Percentiles rank a stretch among this genome's conserved stretches.
phyloP scores from a whole-genome alignment of 2,797 vertebrate genomes.

The Oreochromis grahami region DNA sequence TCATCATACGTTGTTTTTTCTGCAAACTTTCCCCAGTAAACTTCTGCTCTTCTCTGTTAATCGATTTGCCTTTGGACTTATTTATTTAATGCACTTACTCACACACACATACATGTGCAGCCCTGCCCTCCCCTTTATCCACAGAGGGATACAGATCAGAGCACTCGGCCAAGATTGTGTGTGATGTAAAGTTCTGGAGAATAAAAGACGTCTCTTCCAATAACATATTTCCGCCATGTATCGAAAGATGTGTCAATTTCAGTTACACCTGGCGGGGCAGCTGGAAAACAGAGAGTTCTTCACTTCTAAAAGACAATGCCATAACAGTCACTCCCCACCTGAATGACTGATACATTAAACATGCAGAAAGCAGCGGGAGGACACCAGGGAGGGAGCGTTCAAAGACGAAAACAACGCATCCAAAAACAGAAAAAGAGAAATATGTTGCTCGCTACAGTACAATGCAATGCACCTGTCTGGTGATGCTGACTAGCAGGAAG shows the following conservation, averaged over 20 bases:
- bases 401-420: conserved; percentile 61
- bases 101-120: conserved; percentile 18
- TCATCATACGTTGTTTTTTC: conserved; percentile 31
- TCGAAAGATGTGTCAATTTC: conserved; percentile 77
- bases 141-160: conserved; percentile 72
- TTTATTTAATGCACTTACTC: conserved; percentile 56
- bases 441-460: conserved; percentile 18
- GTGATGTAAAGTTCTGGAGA: conserved; percentile 78
- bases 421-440: conserved; percentile 53
- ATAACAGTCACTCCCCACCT: conserved; percentile 74
- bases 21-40: conserved; percentile 40
- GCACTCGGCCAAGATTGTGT: conserved; percentile 66
- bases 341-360: conserved; percentile 80
- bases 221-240: conserved; percentile 67
- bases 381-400: conserved; percentile 57
- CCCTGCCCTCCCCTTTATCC: conserved; percentile 52
- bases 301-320: conserved; percentile 67
- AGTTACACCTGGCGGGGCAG: conserved; percentile 66
- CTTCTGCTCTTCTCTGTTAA: conserved; percentile 56
- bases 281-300: conserved; percentile 64
- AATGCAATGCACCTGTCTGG: conserved; percentile 35
- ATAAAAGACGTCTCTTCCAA: conserved; percentile 78
- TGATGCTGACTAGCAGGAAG: conserved; percentile 15
- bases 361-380: conserved; percentile 71
- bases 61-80: conserved; percentile 69